phyloP scores from a whole-genome alignment of 2,888 invertebrate genomes.

The Amaurobius ferox region DNA sequence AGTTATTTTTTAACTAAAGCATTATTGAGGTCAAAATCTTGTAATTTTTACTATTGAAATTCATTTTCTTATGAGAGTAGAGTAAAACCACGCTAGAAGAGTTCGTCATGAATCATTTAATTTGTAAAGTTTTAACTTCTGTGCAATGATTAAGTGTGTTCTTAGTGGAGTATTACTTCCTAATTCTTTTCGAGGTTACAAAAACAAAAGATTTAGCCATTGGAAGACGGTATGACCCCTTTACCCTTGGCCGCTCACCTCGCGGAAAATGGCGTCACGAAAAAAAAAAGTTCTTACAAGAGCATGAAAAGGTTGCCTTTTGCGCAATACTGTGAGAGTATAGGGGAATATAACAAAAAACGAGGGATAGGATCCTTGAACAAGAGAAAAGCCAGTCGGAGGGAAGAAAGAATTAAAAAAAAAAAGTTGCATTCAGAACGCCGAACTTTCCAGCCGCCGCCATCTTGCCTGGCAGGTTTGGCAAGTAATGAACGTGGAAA shows the following conservation, averaged over 20 bases:
- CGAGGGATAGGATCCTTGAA: conserved; percentile 27
- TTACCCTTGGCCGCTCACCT: conserved; percentile 67
- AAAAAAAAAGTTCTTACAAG: conserved; percentile 18
- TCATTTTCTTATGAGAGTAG: no score
- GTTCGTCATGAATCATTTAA: no score
- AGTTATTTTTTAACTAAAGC: no score
- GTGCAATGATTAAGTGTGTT: no score
- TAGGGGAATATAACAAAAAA: conserved; percentile 7
- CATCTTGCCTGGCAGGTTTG: conserved; percentile 52
- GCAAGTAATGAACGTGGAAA: conserved; percentile 14
- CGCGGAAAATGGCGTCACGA: neutral
- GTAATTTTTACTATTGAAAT: no score
- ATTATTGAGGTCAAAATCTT: no score
- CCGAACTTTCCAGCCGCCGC: conserved; percentile 29
- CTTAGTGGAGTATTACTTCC: neutral
- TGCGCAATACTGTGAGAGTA: conserved; percentile 19
- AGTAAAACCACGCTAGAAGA: no score
- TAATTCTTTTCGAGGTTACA: conserved; percentile 33
- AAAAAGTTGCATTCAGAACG: conserved; percentile 8
- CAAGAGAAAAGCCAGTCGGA: conserved; percentile 24
- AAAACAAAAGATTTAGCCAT: conserved; percentile 25
- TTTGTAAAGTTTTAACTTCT: no score
- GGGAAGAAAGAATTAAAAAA: conserved; percentile 24
- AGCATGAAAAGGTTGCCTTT: conserved; percentile 10
- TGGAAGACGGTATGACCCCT: conserved; percentile 45